phyloP scores from a whole-genome alignment of 1,140 invertebrate species.

The Frieseomelitta varia region DNA sequence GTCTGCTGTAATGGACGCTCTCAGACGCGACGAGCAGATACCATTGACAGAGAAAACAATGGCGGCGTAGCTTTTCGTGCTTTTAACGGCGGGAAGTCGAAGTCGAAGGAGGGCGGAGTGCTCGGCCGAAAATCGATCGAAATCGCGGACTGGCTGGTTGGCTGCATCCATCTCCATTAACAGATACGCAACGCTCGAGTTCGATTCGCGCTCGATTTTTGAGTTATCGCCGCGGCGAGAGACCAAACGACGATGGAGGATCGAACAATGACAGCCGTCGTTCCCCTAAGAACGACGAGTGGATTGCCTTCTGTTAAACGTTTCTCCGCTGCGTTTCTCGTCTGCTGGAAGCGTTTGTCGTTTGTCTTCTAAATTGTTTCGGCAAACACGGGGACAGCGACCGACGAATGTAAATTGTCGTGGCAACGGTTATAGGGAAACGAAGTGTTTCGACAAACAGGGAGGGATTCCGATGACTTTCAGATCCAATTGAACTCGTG shows the following conservation, averaged over 20 bases:
- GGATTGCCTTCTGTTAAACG: background rate
- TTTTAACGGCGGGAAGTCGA: conserved; percentile 6
- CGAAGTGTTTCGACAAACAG: background rate
- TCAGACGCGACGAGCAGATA: conserved; percentile 23
- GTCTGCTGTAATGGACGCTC: background rate
- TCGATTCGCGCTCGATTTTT: background rate
- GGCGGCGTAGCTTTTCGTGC: background rate
- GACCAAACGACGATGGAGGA: too few species aligned
- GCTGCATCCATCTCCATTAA: conserved; percentile 5
- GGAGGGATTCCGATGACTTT: background rate
- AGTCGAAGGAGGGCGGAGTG: background rate
- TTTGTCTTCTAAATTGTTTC: conserved; percentile 16
- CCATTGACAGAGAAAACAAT: conserved; percentile 24
- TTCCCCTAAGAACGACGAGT: background rate
- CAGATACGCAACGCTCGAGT: background rate
- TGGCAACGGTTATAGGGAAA: background rate
- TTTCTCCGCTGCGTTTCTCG: too few species aligned
- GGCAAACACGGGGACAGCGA: background rate
- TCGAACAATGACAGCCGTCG: background rate
- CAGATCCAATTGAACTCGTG: background rate
- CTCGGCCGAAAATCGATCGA: background rate
- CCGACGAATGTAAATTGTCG: background rate
- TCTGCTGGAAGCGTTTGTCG: background rate
- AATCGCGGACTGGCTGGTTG: background rate
- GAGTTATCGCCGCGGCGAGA: background rate